phyloP scores from a whole-genome alignment of 2,888 invertebrate genomes.

The Diachrysia chrysitis region DNA sequence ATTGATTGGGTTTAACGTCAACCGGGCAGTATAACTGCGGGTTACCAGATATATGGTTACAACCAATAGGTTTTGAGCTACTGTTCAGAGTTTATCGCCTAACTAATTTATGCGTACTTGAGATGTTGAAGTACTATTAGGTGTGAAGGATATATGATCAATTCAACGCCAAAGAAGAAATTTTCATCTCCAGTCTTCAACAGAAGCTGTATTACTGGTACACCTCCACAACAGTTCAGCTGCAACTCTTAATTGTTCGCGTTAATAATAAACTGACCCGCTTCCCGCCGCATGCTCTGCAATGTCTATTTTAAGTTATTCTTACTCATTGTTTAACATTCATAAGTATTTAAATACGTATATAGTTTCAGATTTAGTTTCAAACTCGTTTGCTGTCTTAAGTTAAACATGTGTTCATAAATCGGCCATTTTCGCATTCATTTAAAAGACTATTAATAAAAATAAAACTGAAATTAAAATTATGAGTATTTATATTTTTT shows the following conservation, averaged over 20 bases:
- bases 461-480: too few species aligned
- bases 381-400: constrained; percentile 2
- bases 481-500: too few species aligned
- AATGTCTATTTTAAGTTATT: constrained; percentile 67
- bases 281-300: constrained; percentile 55
- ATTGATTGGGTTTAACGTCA: constrained; percentile 56
- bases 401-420: constrained; percentile 5
- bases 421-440: neutral
- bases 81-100: neutral
- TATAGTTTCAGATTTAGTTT: constrained; percentile 28
- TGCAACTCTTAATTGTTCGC: constrained; percentile 55
- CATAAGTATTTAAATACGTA: constrained; percentile 34
- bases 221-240: constrained; percentile 23
- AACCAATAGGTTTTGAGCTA: neutral
- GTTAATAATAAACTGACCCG: constrained; percentile 62
- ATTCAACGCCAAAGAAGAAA: too few species aligned
- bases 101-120: neutral
- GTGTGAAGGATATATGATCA: too few species aligned
- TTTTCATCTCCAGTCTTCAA: neutral
- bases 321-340: constrained; percentile 69
- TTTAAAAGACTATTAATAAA: neutral
- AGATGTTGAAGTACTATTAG: neutral
- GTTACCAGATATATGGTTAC: neutral
- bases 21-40: constrained; percentile 49
- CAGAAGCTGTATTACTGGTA: constrained; percentile 37